phyloP scores from a whole-genome alignment of 2,113 vertebrate species.

The Struthidea cinerea region DNA sequence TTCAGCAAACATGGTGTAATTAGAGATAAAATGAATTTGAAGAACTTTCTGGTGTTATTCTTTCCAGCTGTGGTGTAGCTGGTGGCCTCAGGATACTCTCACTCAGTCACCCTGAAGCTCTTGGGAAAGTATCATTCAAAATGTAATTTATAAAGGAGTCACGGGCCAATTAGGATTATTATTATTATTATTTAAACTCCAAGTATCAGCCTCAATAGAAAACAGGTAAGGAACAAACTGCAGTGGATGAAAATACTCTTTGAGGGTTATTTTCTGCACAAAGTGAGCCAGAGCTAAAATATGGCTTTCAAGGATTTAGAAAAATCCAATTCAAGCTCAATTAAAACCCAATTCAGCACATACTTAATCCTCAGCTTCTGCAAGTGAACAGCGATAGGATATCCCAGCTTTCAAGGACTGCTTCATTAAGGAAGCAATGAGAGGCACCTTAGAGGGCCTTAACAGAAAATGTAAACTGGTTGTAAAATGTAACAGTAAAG shows the following conservation, averaged over 20 bases:
- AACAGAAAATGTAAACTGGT: not conserved
- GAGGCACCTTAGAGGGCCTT: not conserved
- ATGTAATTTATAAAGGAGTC: not conserved
- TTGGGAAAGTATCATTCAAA: not conserved
- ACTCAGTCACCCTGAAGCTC: not conserved
- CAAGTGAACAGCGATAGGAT: not conserved
- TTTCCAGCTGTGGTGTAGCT: not conserved
- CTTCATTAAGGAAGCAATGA: not conserved
- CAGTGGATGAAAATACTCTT: not conserved
- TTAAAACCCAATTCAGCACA: constrained; percentile 8
- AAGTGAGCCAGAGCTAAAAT: not conserved
- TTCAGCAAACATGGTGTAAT: not conserved
- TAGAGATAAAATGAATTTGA: not conserved
- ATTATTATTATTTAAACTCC: not conserved
- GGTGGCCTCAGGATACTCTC: not conserved
- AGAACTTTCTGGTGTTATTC: not conserved
- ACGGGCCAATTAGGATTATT: not conserved
- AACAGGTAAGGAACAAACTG: not conserved
- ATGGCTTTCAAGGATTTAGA: not conserved
- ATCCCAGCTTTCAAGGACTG: not conserved
- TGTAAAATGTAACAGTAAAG: not conserved
- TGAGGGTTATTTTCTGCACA: not conserved
- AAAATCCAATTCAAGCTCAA: constrained; percentile 23
- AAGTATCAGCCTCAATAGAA: not conserved
- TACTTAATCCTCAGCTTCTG: not conserved